Conservation (phyloP, 2,888 invertebrate species). For the Leuctra nigra region DNA sequence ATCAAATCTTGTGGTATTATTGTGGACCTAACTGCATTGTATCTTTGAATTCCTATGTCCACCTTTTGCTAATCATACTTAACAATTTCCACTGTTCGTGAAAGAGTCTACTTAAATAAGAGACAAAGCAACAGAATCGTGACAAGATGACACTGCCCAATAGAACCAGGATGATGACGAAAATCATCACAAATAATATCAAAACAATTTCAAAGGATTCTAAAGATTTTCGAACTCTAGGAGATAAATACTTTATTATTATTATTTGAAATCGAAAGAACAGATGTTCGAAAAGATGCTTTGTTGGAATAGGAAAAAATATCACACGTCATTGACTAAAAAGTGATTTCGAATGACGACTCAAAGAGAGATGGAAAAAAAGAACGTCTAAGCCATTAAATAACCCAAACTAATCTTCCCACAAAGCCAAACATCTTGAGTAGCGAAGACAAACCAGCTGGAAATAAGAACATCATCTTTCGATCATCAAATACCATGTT, state of each 20-base stretch:
- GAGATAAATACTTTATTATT: slow-evolving; percentile 23
- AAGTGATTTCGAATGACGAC: slow-evolving; percentile 18
- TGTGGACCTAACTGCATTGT: no score
- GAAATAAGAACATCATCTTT: no score
- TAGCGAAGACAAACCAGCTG: no score
- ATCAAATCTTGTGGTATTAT: no score
- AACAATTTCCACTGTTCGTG: no score
- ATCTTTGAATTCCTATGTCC: no score
- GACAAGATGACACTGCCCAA: background rate
- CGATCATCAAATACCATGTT: no score
- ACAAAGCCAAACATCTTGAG: slow-evolving; percentile 3
- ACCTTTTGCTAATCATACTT: no score
- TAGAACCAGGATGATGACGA: background rate
- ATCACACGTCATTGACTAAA: slow-evolving; percentile 14
- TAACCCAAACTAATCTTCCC: slow-evolving; percentile 14
- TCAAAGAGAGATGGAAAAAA: slow-evolving; percentile 2
- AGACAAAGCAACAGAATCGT: no score
- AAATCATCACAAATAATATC: slow-evolving; percentile 1
- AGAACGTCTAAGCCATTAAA: background rate
- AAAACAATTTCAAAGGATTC: slow-evolving; percentile 5
- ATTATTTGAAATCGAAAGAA: slow-evolving; percentile 24
- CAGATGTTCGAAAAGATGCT: slow-evolving; percentile 20
- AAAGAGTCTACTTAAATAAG: no score
- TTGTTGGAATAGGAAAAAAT: slow-evolving; percentile 16
- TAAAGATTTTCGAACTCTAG: slow-evolving; percentile 4